These are phyloP conservation scores for Periophthalmodon schlosseri DNA, from an alignment of 2,113 vertebrate genomes.

Conservation along the genomic window DNA sequence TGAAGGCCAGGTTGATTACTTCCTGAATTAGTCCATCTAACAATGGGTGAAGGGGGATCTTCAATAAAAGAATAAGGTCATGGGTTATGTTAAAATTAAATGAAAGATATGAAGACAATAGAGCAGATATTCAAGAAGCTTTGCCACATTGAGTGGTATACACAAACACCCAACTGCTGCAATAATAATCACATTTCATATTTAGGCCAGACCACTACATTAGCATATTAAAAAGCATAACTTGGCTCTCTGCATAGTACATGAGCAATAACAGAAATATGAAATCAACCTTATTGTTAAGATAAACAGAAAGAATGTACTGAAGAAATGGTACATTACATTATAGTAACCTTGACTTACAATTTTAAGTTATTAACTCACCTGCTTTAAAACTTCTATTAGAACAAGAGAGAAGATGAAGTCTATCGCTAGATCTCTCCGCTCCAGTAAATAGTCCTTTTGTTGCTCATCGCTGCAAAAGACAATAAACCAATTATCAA, in stretches of 20 bases:
- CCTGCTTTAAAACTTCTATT: constrained; percentile 98
- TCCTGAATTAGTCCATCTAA: constrained; percentile 96
- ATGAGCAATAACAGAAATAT: background rate
- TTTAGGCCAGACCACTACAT: constrained; percentile 5
- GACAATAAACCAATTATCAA: constrained; percentile 1
- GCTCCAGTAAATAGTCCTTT: constrained; percentile 96
- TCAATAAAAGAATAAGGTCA: constrained; percentile 40
- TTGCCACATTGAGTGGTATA: background rate
- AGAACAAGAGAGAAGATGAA: constrained; percentile 98
- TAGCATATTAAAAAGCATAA: constrained; percentile 3
- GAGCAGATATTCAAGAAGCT: background rate
- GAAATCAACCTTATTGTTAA: background rate
- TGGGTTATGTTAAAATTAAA: background rate
- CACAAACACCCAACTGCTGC: background rate
- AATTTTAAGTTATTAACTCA: constrained; percentile 60
- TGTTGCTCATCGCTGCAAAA: constrained; percentile 91
- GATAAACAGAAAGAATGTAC: background rate
- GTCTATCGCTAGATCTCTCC: constrained; percentile 98
- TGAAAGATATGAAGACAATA: background rate
- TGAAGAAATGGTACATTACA: background rate
- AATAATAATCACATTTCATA: background rate
- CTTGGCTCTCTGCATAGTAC: background rate
- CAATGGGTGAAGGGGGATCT: constrained; percentile 97
- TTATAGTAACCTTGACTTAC: background rate
- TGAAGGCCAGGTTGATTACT: constrained; percentile 96